phyloP scores from a whole-genome alignment of 2,797 vertebrate species.

The Tragelaphus eurycerus region DNA sequence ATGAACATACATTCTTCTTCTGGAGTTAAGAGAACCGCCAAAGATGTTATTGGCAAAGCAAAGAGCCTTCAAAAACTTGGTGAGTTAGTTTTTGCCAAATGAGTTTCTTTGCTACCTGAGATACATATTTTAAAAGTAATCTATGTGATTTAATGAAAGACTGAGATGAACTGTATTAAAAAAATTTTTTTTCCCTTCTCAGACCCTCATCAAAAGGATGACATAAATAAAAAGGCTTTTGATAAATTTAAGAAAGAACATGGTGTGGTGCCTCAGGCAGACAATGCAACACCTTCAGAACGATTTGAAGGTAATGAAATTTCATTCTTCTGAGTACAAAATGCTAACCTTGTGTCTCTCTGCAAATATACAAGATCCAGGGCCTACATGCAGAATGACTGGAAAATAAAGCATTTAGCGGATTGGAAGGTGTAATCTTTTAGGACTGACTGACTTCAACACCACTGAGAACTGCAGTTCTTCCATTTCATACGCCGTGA shows the following conservation, averaged over 20 bases:
- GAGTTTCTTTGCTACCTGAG: neutral
- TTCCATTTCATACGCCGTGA: neutral
- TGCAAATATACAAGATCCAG: neutral
- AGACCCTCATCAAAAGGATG: slow-evolving; percentile 98
- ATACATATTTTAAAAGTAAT: neutral
- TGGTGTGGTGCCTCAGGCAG: slow-evolving; percentile 88
- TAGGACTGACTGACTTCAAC: neutral
- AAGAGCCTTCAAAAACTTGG: slow-evolving; percentile 98
- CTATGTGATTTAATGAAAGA: slow-evolving; percentile 19
- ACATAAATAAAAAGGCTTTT: slow-evolving; percentile 98
- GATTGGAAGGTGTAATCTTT: neutral
- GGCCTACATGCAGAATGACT: neutral
- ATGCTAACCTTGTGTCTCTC: neutral
- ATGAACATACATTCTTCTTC: slow-evolving; percentile 97
- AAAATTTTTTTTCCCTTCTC: neutral
- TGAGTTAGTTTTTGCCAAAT: slow-evolving; percentile 74
- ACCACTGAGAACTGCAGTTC: neutral
- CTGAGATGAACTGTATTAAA: neutral
- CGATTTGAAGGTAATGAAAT: slow-evolving; percentile 91
- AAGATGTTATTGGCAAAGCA: slow-evolving; percentile 98
- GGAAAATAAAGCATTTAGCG: neutral
- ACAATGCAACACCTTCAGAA: slow-evolving; percentile 94
- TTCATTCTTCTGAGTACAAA: neutral
- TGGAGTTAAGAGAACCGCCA: slow-evolving; percentile 93
- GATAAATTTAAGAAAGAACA: slow-evolving; percentile 99